Evolutionary conservation across 2,888 invertebrate genomes (phyloP), one percentile per base, ranked within the genome.

Genomic region (Smittia sp.): DNA sequence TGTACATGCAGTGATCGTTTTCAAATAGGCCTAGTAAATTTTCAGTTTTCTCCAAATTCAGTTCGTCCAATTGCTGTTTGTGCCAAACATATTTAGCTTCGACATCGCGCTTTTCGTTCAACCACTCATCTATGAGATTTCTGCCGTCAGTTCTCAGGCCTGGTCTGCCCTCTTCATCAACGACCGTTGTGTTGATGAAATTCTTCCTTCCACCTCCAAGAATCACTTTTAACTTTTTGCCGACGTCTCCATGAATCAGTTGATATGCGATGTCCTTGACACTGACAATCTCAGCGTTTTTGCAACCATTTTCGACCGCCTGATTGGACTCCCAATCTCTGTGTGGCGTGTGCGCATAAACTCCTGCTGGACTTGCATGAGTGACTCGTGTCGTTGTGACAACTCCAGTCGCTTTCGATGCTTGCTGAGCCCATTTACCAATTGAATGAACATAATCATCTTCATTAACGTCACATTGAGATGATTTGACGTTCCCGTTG

Each of bases 351-450:
- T 88, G 87, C 0, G 88, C 86, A 77, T 86, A 88, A 77, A 86
- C 82, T 0, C 88, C 88, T 0, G 88, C 88, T 0, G 90, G 90
- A 0, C 89, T 46, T 27, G 92, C 93, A 78, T 93, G 91, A 0
- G 93, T 93, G 0, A 93, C 87, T 41, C 92, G 82, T 0, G 92
- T 90, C 0, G 90, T 92, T 0, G 93, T 94, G 0, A 93, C 90
- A 4, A 90, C 80, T 7, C 87, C 87, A 6, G 89, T 87, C 27
- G 83, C 83, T 78, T 88, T 90, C 1, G 86, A 86, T 9, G 84
- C 85, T 58, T 82, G 83, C 80, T 91, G 89, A 0, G 92, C 90
- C 88, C 90, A 90, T 76, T 87, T 85, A 67, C 89, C 85, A 13
- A 92, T 85, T 0, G 91, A 91, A 20, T 85, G 82, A 0, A 91